Conservation (phyloP, 2,888 invertebrate species). For the Drosophila maculinotata region DNA sequence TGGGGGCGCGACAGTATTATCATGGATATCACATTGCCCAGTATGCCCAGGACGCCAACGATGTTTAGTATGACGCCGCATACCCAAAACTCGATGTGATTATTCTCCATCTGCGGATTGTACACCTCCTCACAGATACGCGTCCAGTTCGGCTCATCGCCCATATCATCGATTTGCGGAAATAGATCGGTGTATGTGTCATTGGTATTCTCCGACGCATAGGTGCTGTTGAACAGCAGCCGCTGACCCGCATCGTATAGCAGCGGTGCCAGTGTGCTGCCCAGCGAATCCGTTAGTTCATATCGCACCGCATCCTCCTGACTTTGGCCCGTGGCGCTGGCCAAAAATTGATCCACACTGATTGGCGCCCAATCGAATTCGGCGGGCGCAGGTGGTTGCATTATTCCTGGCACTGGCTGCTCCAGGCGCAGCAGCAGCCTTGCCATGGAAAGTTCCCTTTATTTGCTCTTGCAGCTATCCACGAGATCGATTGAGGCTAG, state of each 20-base stretch:
- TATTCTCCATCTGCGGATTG: conserved; percentile 77
- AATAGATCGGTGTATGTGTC: conserved; percentile 37
- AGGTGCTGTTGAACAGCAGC: conserved; percentile 25
- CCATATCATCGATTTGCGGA: conserved; percentile 46
- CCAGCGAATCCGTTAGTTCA: conserved; percentile 48
- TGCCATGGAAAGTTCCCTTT: conserved; percentile 30
- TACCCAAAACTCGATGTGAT: conserved; percentile 91
- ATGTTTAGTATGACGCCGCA: conserved; percentile 93
- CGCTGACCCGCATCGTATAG: conserved; percentile 23
- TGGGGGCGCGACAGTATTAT: conserved; percentile 95
- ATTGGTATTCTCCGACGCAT: background rate
- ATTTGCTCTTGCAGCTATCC: conserved; percentile 2
- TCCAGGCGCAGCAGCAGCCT: conserved; percentile 44
- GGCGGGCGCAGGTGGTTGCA: conserved; percentile 51
- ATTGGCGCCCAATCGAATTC: conserved; percentile 69
- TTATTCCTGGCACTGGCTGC: conserved; percentile 43
- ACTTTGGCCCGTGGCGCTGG: conserved; percentile 60
- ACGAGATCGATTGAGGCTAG: conserved; percentile 8
- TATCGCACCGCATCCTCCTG: conserved; percentile 51
- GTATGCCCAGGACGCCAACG: conserved; percentile 92
- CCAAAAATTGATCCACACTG: conserved; percentile 71
- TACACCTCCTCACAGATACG: conserved; percentile 73
- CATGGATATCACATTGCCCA: conserved; percentile 96
- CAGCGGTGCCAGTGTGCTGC: conserved; percentile 33
- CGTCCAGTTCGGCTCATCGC: conserved; percentile 56